Conservation (phyloP, 2,888 invertebrate species). For the Crematogaster levior region DNA sequence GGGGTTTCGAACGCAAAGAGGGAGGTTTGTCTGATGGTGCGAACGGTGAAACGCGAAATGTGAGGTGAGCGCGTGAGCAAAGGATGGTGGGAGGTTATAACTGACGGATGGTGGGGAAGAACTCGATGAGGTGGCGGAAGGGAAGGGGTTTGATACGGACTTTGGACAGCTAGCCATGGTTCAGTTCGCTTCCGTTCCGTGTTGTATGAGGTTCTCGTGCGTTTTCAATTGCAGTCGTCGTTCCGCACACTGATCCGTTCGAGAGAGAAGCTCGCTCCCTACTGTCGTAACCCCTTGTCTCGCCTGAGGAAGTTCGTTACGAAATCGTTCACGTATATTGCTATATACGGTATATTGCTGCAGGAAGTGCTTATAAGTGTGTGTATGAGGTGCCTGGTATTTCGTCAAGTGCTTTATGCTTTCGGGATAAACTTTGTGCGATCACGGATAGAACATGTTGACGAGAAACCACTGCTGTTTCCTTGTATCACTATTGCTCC, state of each 20-base stretch:
- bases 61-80: constrained; percentile 34
- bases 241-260: constrained; percentile 24
- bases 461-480: constrained; percentile 9
- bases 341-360: background rate
- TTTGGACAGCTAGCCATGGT: constrained; percentile 30
- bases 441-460: constrained; percentile 37
- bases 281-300: background rate
- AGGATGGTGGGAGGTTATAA: constrained; percentile 43
- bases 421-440: constrained; percentile 33
- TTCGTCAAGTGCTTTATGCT: constrained; percentile 25
- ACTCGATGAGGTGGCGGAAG: constrained; percentile 20
- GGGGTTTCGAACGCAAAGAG: constrained; percentile 44
- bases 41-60: constrained; percentile 38
- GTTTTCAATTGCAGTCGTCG: constrained; percentile 7
- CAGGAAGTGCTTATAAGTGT: constrained; percentile 31
- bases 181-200: constrained; percentile 43
- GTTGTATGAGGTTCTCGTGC: background rate
- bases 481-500: background rate
- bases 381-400: constrained; percentile 29
- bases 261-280: background rate
- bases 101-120: constrained; percentile 7
- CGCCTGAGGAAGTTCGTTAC: background rate
- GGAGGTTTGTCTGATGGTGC: constrained; percentile 46
- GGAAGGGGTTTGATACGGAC: constrained; percentile 42
- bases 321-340: constrained; percentile 1